Conservation (phyloP, 2,888 invertebrate genomes). For the Therioaphis trifolii region DNA sequence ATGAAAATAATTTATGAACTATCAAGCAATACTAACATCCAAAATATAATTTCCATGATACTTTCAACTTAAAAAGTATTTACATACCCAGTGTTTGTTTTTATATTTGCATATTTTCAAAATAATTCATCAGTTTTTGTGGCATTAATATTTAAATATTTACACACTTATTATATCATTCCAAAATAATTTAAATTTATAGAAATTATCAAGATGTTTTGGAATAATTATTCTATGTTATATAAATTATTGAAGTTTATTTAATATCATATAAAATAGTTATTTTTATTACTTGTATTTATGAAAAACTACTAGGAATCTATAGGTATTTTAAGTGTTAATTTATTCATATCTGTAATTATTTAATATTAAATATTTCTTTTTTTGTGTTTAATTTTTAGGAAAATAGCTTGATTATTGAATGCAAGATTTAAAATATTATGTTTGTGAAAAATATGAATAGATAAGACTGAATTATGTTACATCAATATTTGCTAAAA, state of each 20-base stretch:
- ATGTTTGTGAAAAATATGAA: slow-evolving; percentile 15
- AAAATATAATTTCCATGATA: not conserved
- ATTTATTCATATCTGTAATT: slow-evolving; percentile 9
- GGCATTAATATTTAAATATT: not conserved
- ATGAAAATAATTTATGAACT: not conserved
- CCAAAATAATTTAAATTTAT: slow-evolving; percentile 24
- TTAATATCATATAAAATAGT: slow-evolving; percentile 17
- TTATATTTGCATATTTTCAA: not conserved
- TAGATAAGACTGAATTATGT: slow-evolving; percentile 45
- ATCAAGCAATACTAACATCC: slow-evolving; percentile 6
- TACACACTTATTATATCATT: not conserved
- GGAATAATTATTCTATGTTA: slow-evolving; percentile 32
- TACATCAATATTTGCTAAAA: slow-evolving; percentile 16
- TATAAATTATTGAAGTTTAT: slow-evolving; percentile 20
- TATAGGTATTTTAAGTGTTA: not conserved
- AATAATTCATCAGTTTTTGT: not conserved
- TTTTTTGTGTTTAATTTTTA: not conserved
- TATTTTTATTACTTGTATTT: slow-evolving; percentile 39
- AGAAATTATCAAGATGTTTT: slow-evolving; percentile 38
- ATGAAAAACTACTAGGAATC: not conserved
- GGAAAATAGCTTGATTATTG: slow-evolving; percentile 19
- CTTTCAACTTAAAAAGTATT: not conserved
- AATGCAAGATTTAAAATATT: not conserved
- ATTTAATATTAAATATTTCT: not conserved
- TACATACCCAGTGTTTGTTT: not conserved